Evolutionary conservation across 2,113 vertebrate species (phyloP).

Genomic region (Cinclus cinclus): DNA sequence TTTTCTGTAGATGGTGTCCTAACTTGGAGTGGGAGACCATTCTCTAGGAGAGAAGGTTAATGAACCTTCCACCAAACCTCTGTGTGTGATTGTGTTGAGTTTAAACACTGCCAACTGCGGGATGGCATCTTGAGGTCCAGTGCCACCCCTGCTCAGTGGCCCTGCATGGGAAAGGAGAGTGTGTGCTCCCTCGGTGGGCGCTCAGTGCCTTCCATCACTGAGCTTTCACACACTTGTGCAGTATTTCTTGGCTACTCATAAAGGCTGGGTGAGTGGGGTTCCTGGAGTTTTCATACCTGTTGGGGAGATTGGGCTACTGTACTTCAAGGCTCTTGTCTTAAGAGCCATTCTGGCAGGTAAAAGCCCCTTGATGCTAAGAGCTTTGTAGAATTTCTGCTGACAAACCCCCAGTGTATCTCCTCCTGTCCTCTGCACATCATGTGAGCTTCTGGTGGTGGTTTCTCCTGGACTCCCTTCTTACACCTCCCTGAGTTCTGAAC

Average conservation of each 20-base stretch:
- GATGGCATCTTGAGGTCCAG: background rate
- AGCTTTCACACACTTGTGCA: background rate
- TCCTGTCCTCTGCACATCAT: background rate
- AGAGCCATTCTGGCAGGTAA: background rate
- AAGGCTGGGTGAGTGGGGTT: background rate
- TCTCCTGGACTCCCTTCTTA: background rate
- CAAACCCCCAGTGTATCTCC: background rate
- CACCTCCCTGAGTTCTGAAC: background rate
- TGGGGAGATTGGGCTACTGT: background rate
- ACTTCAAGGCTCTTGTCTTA: background rate
- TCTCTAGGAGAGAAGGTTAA: background rate
- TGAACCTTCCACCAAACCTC: background rate
- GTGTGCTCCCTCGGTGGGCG: background rate
- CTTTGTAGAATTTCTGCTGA: background rate
- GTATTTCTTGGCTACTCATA: background rate
- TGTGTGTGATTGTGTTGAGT: rapidly evolving
- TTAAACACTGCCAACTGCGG: rapidly evolving
- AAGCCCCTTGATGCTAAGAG: background rate
- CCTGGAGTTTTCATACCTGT: background rate
- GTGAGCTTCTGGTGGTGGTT: background rate
- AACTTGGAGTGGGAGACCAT: background rate
- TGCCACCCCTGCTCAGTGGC: rapidly evolving
- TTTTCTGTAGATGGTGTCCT: background rate
- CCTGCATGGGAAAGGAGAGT: background rate
- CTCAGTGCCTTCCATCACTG: rapidly evolving